A percentile compares a stretch with the other conserved stretches of the same genome.
Evolutionary conservation across 2,888 invertebrate genomes (phyloP).

Genomic region (Embidobia sp.): DNA sequence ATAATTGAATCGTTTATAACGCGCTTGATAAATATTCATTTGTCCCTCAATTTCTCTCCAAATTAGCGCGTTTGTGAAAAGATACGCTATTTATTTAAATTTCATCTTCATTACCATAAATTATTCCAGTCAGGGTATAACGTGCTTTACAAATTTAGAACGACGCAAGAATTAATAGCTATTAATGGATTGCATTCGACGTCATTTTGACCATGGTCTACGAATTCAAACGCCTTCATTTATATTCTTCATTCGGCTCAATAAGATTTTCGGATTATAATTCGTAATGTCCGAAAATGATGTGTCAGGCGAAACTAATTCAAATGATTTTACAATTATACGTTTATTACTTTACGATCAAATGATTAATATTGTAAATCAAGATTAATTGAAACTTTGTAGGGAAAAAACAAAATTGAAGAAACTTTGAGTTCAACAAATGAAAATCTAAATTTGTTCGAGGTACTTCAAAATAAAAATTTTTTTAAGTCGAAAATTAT

Average conservation of each 20-base stretch:
- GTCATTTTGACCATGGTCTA: not conserved
- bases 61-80: constrained; percentile 46
- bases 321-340: too few species aligned
- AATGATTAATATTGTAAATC: too few species aligned
- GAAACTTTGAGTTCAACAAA: too few species aligned
- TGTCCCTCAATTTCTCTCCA: constrained; percentile 22
- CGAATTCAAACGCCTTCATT: constrained; percentile 3
- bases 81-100: constrained; percentile 39
- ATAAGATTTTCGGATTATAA: not conserved
- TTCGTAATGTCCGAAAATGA: too few species aligned
- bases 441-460: too few species aligned
- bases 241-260: not conserved
- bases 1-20: constrained; percentile 40
- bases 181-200: constrained; percentile 19
- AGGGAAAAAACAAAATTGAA: too few species aligned
- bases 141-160: constrained; percentile 33
- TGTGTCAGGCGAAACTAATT: too few species aligned
- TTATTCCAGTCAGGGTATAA: constrained; percentile 34
- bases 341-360: too few species aligned
- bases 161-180: constrained; percentile 32
- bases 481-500: too few species aligned
- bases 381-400: too few species aligned
- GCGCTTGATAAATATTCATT: constrained; percentile 28
- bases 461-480: too few species aligned
- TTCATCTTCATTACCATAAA: constrained; percentile 40